A percentile compares a stretch with the other conserved stretches of the same genome.
Evolutionary conservation across 2,113 vertebrate species (phyloP).

Genomic region (Microcebus lehilahytsara): DNA sequence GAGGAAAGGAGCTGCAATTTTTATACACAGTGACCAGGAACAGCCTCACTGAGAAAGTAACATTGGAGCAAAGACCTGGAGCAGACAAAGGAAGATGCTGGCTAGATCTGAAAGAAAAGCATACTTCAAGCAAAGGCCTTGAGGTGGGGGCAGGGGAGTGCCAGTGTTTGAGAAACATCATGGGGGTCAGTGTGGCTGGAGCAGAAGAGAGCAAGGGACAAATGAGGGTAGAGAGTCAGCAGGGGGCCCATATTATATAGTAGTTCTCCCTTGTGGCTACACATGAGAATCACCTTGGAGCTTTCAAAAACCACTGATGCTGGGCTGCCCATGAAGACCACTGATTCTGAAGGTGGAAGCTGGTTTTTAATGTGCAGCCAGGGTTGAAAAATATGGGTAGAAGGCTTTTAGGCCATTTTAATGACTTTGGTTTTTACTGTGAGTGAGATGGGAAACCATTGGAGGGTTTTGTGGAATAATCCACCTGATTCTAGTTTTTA

Average conservation of each 20-base stretch:
- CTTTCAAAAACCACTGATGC: not conserved
- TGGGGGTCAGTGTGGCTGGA: not conserved
- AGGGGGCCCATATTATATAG: not conserved
- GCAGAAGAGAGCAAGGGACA: not conserved
- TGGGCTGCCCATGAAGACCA: not conserved
- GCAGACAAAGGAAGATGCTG: not conserved
- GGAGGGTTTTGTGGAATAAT: not conserved
- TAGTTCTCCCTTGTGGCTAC: not conserved
- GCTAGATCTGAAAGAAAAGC: not conserved
- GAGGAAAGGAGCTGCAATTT: not conserved
- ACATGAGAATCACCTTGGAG: not conserved
- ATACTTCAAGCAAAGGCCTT: not conserved
- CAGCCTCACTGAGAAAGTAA: not conserved
- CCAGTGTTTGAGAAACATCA: not conserved
- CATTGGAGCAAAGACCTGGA: not conserved
- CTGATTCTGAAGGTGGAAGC: not conserved
- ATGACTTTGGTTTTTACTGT: not conserved
- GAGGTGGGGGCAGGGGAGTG: too few relatives aligned
- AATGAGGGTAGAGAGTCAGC: not conserved
- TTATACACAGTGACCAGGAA: not conserved
- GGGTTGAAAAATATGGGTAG: not conserved
- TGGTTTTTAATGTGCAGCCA: not conserved
- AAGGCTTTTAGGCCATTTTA: not conserved
- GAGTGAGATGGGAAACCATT: not conserved
- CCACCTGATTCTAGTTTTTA: not conserved